phyloP scores from a whole-genome alignment of 2,113 vertebrate genomes.

The Calonectris borealis region DNA sequence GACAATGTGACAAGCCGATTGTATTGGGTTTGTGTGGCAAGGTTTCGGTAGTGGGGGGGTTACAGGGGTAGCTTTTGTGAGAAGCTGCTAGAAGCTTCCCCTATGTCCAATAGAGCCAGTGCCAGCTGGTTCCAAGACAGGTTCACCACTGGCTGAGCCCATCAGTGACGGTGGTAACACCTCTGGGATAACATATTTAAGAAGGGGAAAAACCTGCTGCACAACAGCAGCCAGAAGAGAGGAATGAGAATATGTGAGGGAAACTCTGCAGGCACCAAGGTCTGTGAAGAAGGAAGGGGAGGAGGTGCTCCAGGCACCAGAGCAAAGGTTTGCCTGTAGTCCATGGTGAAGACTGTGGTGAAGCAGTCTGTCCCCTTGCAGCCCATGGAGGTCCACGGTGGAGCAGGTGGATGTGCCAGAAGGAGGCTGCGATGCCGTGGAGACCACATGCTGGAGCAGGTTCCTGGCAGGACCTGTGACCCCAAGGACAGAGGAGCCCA shows the following conservation, averaged over 20 bases:
- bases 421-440: background rate
- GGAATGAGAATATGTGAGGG: background rate
- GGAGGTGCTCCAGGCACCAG: accelerated
- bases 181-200: background rate
- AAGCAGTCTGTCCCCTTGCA: background rate
- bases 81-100: background rate
- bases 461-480: background rate
- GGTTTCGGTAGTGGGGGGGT: background rate
- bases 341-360: background rate
- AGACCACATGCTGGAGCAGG: background rate
- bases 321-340: background rate
- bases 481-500: background rate
- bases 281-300: too few species aligned
- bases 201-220: background rate
- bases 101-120: background rate
- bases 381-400: accelerated
- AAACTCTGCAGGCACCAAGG: too few species aligned
- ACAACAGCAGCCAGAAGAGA: background rate
- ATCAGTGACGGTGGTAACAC: accelerated
- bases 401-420: background rate
- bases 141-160: accelerated
- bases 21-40: background rate
- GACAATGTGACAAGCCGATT: background rate
- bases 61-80: background rate
- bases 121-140: accelerated